phyloP scores from a whole-genome alignment of 2,113 vertebrate genomes.

The Urocolius indicus region DNA sequence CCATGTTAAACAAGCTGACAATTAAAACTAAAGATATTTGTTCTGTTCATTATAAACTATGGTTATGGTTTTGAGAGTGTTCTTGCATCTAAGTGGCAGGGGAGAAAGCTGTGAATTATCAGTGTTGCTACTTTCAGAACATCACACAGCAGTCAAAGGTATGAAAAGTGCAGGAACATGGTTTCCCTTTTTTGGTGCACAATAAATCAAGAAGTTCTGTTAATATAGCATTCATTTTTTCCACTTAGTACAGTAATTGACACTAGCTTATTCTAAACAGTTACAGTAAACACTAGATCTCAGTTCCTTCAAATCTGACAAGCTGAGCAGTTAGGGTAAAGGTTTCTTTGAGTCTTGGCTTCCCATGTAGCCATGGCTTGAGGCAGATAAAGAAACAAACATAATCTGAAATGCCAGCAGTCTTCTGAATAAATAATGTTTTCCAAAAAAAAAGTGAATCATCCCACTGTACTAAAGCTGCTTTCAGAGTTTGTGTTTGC shows the following conservation, averaged over 20 bases:
- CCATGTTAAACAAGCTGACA: not conserved
- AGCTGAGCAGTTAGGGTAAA: not conserved
- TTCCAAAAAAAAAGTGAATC: not conserved
- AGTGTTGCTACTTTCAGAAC: not conserved
- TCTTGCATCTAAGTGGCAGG: not conserved
- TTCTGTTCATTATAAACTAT: not conserved
- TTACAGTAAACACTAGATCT: not conserved
- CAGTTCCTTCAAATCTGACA: not conserved
- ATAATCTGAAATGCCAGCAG: not conserved
- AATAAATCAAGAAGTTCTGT: not conserved
- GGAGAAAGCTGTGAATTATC: not conserved
- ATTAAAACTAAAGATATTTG: not conserved
- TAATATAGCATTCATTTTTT: not conserved
- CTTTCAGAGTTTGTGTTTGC: not conserved
- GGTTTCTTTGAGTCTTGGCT: not conserved
- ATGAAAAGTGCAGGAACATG: not conserved
- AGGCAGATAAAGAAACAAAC: not conserved
- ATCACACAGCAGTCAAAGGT: not conserved
- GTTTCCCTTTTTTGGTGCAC: not conserved
- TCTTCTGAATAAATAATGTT: not conserved
- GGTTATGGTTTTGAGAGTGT: not conserved
- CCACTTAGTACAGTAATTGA: not conserved
- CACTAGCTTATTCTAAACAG: not conserved
- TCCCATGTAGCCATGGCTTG: not conserved
- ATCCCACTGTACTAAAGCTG: not conserved